Evolutionary conservation across 2,797 vertebrate species (phyloP), one percentile per base, ranked within the genome.

Genomic region (Fistularia tabacaria): DNA sequence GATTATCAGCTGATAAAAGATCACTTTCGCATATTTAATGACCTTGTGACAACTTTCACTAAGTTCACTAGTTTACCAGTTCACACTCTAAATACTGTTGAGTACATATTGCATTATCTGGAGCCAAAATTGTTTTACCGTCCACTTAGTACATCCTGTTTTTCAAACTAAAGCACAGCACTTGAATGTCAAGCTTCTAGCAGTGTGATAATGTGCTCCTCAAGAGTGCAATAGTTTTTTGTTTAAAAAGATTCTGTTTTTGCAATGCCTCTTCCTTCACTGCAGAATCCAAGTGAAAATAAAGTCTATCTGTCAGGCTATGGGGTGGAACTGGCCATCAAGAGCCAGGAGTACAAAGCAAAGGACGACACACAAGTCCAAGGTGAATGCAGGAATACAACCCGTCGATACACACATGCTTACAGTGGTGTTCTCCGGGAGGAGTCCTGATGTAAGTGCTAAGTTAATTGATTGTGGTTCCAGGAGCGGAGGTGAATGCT

Each of bases 321-420:
- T 36, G 97, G 95, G 6, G 97, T 99, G 70, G 97, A 99, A 73
- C 84, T 99, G 77, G 96, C 95, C 60, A 99, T 99, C 81, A 99
- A 99, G 87, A 98, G 90, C 88, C 97, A 97, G 70, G 97, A 99
- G 76, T 99, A 99, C 83, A 99, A 99, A 79, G 96, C 95, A 58
- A 99, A 99, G 87, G 97, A 99, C 48, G 97, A 99, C 90, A 98
- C 97, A 38, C 96, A 99, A 90, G 97, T 99, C 84, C 95, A 98
- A 93, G 95, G 97, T 99, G 8, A 38, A 4, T 38, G 53, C 14
- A 49, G 36, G 9, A 42, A 38, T 15, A 58, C 36, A 57, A 37
- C 13, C 13, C 10, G 48, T 56, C 1, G 12, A 62, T 55, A 62
- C 25, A 38, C 54, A 59, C 59, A 53, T 36, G 40, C 46, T 11